Percentiles rank a stretch among this genome's conserved stretches.
phyloP scores from a whole-genome alignment of 2,797 vertebrate genomes.

The Characodon lateralis region DNA sequence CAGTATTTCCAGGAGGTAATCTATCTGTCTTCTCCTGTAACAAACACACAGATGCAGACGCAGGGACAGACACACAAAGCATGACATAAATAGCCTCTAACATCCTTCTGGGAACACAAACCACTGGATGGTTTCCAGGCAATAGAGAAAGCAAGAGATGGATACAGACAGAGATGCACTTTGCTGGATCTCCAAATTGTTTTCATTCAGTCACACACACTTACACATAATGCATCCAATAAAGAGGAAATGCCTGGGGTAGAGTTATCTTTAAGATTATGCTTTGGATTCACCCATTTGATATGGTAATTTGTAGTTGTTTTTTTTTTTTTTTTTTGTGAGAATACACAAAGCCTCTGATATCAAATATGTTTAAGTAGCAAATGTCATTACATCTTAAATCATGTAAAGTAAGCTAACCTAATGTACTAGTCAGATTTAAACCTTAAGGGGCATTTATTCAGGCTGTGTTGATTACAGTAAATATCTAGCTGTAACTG shows the following conservation, averaged over 20 bases:
- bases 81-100: conserved; percentile 78
- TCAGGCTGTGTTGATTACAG: conserved; percentile 41
- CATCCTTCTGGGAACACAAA: conserved; percentile 75
- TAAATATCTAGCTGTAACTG: conserved; percentile 23
- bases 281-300: not conserved
- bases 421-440: conserved; percentile 22
- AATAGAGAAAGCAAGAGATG: conserved; percentile 38
- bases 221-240: not conserved
- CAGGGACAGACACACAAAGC: conserved; percentile 52
- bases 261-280: conserved; percentile 9
- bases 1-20: conserved; percentile 65
- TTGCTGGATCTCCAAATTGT: conserved; percentile 28
- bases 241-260: not conserved
- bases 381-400: not conserved
- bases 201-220: conserved; percentile 38
- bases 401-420: conserved; percentile 31
- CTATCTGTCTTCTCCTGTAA: conserved; percentile 61
- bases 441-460: conserved; percentile 29
- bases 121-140: conserved; percentile 72
- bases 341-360: conserved; percentile 1
- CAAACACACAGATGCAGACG: conserved; percentile 46
- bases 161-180: conserved; percentile 53
- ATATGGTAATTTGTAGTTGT: not conserved
- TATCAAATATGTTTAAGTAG: conserved; percentile 2
- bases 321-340: too few relatives aligned